phyloP scores from a whole-genome alignment of 2,797 vertebrate genomes.

The Melanotaenia pygmaea region DNA sequence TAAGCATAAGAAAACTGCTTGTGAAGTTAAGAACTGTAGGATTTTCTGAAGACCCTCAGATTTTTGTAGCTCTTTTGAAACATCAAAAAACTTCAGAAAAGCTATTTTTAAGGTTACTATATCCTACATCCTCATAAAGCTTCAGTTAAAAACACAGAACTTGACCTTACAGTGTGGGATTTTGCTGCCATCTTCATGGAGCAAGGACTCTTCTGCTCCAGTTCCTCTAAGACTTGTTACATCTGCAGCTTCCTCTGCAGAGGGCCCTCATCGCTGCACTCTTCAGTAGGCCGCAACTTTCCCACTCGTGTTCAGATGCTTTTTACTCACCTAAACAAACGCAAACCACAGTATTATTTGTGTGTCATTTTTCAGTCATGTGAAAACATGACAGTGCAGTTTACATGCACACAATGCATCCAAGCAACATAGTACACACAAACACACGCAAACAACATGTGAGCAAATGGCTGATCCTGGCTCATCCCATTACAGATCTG shows the following conservation, averaged over 20 bases:
- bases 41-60: not conserved
- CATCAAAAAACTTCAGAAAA: not conserved
- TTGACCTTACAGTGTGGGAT: constrained; percentile 71
- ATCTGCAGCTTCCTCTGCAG: constrained; percentile 60
- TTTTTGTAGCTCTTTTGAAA: not conserved
- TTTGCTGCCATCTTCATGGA: constrained; percentile 78
- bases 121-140: not conserved
- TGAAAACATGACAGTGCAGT: constrained; percentile 11
- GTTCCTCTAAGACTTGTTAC: constrained; percentile 78
- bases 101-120: not conserved
- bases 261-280: constrained; percentile 81
- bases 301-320: constrained; percentile 81
- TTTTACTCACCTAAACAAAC: constrained; percentile 82
- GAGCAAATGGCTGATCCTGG: constrained; percentile 51
- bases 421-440: not conserved
- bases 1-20: not conserved
- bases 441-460: constrained; percentile 31
- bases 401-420: not conserved
- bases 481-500: constrained; percentile 60
- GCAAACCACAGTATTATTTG: constrained; percentile 7
- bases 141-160: not conserved
- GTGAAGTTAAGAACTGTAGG: not conserved
- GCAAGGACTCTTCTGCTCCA: constrained; percentile 80
- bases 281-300: constrained; percentile 85
- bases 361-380: constrained; percentile 2